Evolutionary conservation across 1,140 invertebrate species (phyloP).

Genomic region (Hypsibius dujardini): DNA sequence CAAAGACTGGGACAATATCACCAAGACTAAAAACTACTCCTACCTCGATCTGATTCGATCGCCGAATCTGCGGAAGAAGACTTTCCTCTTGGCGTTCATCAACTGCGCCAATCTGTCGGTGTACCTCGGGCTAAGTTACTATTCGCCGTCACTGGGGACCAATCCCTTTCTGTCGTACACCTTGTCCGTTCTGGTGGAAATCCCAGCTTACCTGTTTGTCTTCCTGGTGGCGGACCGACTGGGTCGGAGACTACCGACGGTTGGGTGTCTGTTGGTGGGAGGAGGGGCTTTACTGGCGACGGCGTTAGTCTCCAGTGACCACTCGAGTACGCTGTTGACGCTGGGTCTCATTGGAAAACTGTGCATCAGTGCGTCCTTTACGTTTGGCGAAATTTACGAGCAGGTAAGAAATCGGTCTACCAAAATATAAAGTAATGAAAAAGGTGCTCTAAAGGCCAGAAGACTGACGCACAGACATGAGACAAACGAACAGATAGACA

Average conservation of each 20-base stretch:
- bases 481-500: too few species aligned
- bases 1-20: slow-evolving; percentile 65
- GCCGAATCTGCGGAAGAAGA: not conserved
- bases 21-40: slow-evolving; percentile 30
- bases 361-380: slow-evolving; percentile 5
- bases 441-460: too few species aligned
- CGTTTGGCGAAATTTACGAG: slow-evolving; percentile 5
- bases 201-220: slow-evolving; percentile 34
- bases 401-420: not conserved
- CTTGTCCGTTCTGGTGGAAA: slow-evolving; percentile 59
- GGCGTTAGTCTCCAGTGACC: not conserved
- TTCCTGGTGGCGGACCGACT: not conserved
- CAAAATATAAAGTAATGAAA: too few species aligned
- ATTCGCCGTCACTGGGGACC: slow-evolving; percentile 61
- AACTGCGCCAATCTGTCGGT: slow-evolving; percentile 34
- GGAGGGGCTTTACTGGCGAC: not conserved
- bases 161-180: slow-evolving; percentile 70
- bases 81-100: not conserved
- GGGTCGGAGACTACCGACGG: not conserved
- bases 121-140: slow-evolving; percentile 66
- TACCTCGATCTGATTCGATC: not conserved
- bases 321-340: not conserved
- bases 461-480: too few species aligned
- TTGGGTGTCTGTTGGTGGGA: not conserved
- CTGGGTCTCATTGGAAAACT: not conserved